Conservation (phyloP, 2,113 vertebrate species). For the Sialia sialis region DNA sequence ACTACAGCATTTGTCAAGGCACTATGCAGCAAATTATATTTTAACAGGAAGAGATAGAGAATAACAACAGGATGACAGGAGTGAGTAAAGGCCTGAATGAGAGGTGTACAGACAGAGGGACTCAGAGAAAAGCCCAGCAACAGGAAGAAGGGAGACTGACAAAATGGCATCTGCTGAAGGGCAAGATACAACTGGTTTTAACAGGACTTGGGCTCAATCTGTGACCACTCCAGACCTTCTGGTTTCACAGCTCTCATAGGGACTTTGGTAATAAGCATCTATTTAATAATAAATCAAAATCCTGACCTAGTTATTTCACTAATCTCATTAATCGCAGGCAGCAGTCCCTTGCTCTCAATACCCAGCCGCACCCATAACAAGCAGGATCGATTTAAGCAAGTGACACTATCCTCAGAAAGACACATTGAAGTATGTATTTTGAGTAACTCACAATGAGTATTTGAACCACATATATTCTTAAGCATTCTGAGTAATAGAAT, state of each 20-base stretch:
- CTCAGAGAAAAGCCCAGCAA: not conserved
- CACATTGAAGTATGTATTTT: not conserved
- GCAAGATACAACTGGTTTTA: not conserved
- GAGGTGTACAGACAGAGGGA: not conserved
- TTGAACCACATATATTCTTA: not conserved
- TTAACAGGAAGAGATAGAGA: not conserved
- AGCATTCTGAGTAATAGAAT: not conserved
- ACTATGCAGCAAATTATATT: not conserved
- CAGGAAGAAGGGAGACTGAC: not conserved
- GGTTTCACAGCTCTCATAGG: not conserved
- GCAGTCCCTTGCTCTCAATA: not conserved
- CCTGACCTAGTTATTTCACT: slow-evolving; percentile 23
- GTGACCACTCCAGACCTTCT: not conserved
- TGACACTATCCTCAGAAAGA: not conserved
- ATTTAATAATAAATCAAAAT: not conserved
- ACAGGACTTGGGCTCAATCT: not conserved
- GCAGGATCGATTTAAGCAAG: not conserved
- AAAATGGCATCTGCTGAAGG: not conserved
- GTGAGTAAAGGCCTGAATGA: not conserved
- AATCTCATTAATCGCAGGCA: not conserved
- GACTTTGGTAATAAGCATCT: not conserved
- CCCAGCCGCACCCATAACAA: not conserved
- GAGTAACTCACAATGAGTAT: not conserved
- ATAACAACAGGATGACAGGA: not conserved
- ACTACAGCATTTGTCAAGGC: not conserved